These are phyloP conservation scores for Drosophila paramelanica DNA, from an alignment of 2,888 invertebrate species.

Conservation along the genomic window DNA sequence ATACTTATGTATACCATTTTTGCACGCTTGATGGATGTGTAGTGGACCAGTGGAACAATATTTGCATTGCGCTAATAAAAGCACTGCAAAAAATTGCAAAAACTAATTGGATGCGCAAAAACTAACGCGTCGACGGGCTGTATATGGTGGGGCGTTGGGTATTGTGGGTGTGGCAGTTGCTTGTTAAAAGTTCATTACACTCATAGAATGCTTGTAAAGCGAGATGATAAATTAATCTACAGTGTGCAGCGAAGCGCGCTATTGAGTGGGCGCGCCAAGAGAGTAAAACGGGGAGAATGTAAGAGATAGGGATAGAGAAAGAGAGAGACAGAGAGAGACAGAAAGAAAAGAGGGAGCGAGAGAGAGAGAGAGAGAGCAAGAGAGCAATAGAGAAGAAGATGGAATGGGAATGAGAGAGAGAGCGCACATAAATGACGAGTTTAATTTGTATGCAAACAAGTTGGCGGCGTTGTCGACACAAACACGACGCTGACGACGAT, in stretches of 20 bases:
- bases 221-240: constrained; percentile 83
- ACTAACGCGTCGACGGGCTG: constrained; percentile 44
- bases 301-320: constrained; percentile 4
- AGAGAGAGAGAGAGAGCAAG: constrained; percentile 8
- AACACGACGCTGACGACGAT: constrained; percentile 60
- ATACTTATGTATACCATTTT: constrained; percentile 17
- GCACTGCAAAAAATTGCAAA: constrained; percentile 55
- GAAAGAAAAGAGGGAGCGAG: background rate
- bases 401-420: constrained; percentile 26
- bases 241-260: constrained; percentile 78
- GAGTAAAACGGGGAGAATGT: constrained; percentile 26
- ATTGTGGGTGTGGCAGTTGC: constrained; percentile 62
- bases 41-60: constrained; percentile 60
- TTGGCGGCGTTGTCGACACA: constrained; percentile 74
- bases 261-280: constrained; percentile 68
- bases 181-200: constrained; percentile 82
- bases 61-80: constrained; percentile 74
- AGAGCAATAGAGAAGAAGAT: background rate
- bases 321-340: constrained; percentile 6
- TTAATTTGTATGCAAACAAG: constrained; percentile 82
- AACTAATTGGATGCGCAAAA: constrained; percentile 75
- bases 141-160: constrained; percentile 4
- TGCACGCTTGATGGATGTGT: constrained; percentile 50
- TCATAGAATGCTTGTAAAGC: constrained; percentile 78
- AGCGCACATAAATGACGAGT: constrained; percentile 75